phyloP scores from a whole-genome alignment of 2,113 vertebrate genomes.

The Leptodactylus fuscus region DNA sequence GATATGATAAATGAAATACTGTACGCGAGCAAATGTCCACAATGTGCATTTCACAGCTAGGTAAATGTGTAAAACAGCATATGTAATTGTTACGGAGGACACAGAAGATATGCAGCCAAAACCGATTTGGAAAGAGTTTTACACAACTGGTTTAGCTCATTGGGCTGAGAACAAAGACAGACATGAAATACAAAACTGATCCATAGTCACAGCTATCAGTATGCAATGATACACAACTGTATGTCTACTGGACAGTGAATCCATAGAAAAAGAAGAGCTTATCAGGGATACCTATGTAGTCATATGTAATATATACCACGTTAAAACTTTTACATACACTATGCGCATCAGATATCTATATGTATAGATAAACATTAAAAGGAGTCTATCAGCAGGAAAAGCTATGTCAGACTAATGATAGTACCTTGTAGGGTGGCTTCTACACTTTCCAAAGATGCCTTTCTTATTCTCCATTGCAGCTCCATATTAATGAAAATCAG shows the following conservation, averaged over 20 bases:
- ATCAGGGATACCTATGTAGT: no score
- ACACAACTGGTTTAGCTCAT: constrained; percentile 25
- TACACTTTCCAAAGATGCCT: no score
- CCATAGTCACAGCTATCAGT: constrained; percentile 42
- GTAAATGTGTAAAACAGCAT: constrained; percentile 55
- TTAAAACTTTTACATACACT: no score
- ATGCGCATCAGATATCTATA: no score
- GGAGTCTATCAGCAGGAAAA: no score
- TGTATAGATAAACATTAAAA: no score
- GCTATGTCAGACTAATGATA: no score
- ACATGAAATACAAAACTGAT: constrained; percentile 14
- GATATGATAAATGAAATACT: constrained; percentile 39
- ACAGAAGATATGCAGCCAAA: constrained; percentile 34
- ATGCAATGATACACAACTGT: not conserved
- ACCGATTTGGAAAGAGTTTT: constrained; percentile 37
- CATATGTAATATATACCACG: no score
- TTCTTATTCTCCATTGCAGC: no score
- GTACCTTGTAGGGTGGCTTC: no score
- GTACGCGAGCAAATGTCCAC: constrained; percentile 9
- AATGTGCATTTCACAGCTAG: constrained; percentile 48
- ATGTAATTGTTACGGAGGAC: constrained; percentile 38
- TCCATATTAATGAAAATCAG: no score
- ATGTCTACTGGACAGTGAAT: constrained; percentile 2
- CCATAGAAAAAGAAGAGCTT: constrained; percentile 20
- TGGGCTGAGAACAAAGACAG: constrained; percentile 44